Percentiles rank a stretch among this genome's conserved stretches.
These are phyloP conservation scores for Reinhardtius hippoglossoides DNA, from an alignment of 2,113 vertebrate genomes.

Conservation along the genomic window DNA sequence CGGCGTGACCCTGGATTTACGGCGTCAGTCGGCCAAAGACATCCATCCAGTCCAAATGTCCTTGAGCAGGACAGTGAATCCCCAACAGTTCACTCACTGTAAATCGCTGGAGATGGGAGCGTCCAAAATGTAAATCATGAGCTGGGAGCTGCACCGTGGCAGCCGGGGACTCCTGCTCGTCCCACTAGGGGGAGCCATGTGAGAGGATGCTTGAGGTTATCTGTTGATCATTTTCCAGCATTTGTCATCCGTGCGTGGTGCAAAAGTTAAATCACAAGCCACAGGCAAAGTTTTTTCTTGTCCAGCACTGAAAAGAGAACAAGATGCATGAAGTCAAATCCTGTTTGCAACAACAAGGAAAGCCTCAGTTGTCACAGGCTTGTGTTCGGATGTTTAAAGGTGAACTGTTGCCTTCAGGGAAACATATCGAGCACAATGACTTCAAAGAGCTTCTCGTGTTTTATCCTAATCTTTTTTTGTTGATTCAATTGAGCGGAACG, in stretches of 20 bases:
- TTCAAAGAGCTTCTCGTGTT: slow-evolving; percentile 50
- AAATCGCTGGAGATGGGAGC: slow-evolving; percentile 28
- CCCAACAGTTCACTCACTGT: slow-evolving; percentile 58
- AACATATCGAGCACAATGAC: slow-evolving; percentile 48
- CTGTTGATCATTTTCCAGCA: slow-evolving; percentile 50
- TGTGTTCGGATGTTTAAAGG: slow-evolving; percentile 55
- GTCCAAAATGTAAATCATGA: slow-evolving; percentile 53
- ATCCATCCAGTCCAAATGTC: slow-evolving; percentile 51
- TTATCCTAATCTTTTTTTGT: slow-evolving; percentile 47
- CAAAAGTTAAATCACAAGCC: slow-evolving; percentile 52
- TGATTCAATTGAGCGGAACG: slow-evolving; percentile 39
- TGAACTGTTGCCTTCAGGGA: slow-evolving; percentile 61
- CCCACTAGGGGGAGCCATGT: slow-evolving; percentile 71
- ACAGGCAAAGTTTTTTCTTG: slow-evolving; percentile 37
- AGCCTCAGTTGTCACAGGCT: slow-evolving; percentile 40
- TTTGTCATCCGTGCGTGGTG: slow-evolving; percentile 56
- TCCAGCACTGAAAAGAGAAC: slow-evolving; percentile 28
- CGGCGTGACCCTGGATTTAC: slow-evolving; percentile 46
- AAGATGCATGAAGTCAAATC: neutral
- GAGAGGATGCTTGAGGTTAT: slow-evolving; percentile 54
- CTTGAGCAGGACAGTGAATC: slow-evolving; percentile 64
- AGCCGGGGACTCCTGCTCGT: neutral
- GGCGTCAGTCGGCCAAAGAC: slow-evolving; percentile 17
- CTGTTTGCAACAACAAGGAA: slow-evolving; percentile 23
- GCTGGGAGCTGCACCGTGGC: slow-evolving; percentile 3